Conservation (phyloP, 2,113 vertebrate genomes). For the Dermatemys mawii region DNA sequence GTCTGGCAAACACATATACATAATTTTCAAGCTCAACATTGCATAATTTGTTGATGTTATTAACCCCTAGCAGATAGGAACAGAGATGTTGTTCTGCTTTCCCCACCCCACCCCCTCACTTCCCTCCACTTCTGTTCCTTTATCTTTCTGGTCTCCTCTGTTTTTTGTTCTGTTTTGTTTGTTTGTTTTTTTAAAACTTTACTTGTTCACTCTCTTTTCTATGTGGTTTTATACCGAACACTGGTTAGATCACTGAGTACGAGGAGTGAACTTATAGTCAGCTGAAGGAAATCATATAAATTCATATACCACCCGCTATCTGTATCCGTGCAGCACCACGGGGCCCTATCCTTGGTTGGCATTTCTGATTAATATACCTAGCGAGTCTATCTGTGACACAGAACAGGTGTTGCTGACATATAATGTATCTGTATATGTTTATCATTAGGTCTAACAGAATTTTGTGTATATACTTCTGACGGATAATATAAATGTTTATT, state of each 20-base stretch:
- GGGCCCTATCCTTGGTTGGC: too few relatives aligned
- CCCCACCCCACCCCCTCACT: too few relatives aligned
- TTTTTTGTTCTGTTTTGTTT: neutral
- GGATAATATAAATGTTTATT: neutral
- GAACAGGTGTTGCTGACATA: neutral
- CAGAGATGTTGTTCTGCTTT: neutral
- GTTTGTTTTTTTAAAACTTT: neutral
- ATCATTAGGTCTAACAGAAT: neutral
- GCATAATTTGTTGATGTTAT: neutral
- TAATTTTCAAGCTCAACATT: neutral
- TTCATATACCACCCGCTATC: neutral
- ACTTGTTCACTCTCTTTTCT: neutral
- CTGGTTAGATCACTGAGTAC: neutral
- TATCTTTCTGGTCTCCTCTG: neutral
- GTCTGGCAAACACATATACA: neutral
- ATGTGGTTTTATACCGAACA: neutral
- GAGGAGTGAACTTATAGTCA: neutral
- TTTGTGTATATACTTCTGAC: neutral
- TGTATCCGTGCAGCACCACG: neutral
- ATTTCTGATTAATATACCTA: too few relatives aligned
- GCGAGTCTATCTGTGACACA: neutral
- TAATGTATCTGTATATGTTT: neutral
- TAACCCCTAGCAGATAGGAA: neutral
- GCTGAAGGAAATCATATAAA: neutral
- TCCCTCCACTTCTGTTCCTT: neutral